phyloP scores from a whole-genome alignment of 1,140 invertebrate genomes.

The Lordiphosa stackelbergi region DNA sequence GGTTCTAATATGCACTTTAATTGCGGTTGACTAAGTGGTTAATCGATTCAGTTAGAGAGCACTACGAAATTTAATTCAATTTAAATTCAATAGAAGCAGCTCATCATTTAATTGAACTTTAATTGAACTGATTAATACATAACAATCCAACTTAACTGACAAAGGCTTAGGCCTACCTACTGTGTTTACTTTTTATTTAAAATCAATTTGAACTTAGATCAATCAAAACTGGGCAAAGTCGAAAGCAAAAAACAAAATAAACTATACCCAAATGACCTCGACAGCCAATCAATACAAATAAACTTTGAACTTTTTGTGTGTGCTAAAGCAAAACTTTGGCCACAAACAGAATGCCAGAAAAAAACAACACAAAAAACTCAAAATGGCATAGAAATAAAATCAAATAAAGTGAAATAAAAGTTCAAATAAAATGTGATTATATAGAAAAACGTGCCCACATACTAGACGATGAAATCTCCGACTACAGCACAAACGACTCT shows the following conservation, averaged over 20 bases:
- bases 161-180: background rate
- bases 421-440: slow-evolving; percentile 68
- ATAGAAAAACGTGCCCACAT: slow-evolving; percentile 43
- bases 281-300: slow-evolving; percentile 51
- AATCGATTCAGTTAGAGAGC: no score
- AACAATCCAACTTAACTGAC: background rate
- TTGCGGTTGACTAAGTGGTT: no score
- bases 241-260: background rate
- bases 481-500: slow-evolving; percentile 13
- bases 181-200: slow-evolving; percentile 11
- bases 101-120: no score
- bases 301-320: slow-evolving; percentile 49
- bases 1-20: no score
- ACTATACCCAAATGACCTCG: slow-evolving; percentile 49
- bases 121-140: no score
- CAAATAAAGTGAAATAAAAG: slow-evolving; percentile 66
- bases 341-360: slow-evolving; percentile 8
- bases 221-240: slow-evolving; percentile 26
- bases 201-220: slow-evolving; percentile 18
- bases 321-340: slow-evolving; percentile 14
- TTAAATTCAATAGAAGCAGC: no score
- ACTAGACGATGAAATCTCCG: slow-evolving; percentile 54
- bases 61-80: no score
- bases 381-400: slow-evolving; percentile 54
- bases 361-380: slow-evolving; percentile 25